Base-by-base conservation (phyloP, 2,797 vertebrate species). In the Merluccius polli region DNA sequence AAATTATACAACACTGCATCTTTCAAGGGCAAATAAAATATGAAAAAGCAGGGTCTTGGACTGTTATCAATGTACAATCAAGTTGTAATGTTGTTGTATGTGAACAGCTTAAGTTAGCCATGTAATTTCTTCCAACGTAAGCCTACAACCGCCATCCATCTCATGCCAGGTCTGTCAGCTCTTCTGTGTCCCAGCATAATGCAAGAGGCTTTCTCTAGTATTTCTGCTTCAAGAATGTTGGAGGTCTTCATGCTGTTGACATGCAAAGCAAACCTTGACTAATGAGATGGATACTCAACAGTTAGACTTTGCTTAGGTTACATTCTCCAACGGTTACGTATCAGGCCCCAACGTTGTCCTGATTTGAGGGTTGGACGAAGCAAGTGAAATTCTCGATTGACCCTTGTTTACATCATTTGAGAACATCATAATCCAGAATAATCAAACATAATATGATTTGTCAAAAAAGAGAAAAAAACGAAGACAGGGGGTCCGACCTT, bases 191-290 rank as follows among this genome's bases (percentile, higher is more conserved):
- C 72, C 21, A 38, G 27, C 65, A 72, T 59, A 35, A 71, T 33
- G 70, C 69, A 35, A 68, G 69, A 68, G 38, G 71, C 52, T 77
- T 75, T 59, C 65, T 65, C 70, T 75, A 24, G 0, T 8, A 1
- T 36, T 5, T 24, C 33, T 24, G 72, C 76, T 67, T 77, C 21
- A n/a, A 27, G 63, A 63, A 31, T 76, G 73, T 63, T 75, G 76
- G 79, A 78, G 76, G 71, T 78, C 76, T 33, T 73, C 41, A 73
- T 73, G 36, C 33, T 75, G 71, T 78, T 82, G 79, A 78, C 78
- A 83, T 72, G 73, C 36, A 31, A 78, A 76, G 73, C 78, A 74
- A 76, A 73, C 76, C 76, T 67, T 76, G 74, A 79, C 78, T 75
- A 78, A 79, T 75, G 32, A 72, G n/a, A 69, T 41, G 31, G 71